Conservation (phyloP, 2,797 vertebrate genomes). For the Aplochiton taeniatus region DNA sequence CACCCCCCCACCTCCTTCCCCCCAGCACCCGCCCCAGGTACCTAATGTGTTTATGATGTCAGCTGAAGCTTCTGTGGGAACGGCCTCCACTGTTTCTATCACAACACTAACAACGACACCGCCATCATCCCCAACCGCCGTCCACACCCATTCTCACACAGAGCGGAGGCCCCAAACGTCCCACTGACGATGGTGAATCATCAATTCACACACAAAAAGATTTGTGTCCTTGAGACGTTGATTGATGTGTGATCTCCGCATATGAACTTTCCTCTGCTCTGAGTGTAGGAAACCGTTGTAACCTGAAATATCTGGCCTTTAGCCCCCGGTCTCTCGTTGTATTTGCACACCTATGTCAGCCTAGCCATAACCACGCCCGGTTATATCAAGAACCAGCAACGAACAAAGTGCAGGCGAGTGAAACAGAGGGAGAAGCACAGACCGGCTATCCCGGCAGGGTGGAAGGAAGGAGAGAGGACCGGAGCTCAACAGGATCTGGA, state of each 20-base stretch:
- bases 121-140: constrained; percentile 46
- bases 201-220: constrained; percentile 20
- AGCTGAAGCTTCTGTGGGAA: constrained; percentile 76
- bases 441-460: neutral
- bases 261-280: constrained; percentile 44
- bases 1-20: constrained; percentile 11
- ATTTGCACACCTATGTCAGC: constrained; percentile 60
- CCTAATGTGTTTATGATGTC: constrained; percentile 79
- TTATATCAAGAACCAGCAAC: constrained; percentile 54
- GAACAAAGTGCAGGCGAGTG: constrained; percentile 67
- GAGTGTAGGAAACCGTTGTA: constrained; percentile 30
- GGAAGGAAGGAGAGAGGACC: constrained; percentile 22
- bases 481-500: constrained; percentile 4
- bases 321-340: constrained; percentile 49
- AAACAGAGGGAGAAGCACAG: constrained; percentile 53
- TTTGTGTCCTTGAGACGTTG: constrained; percentile 25
- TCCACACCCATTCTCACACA: constrained; percentile 51
- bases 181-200: too few species aligned
- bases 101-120: constrained; percentile 53
- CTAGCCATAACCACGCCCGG: constrained; percentile 49
- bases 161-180: constrained; percentile 8
- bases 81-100: constrained; percentile 63
- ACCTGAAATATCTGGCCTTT: constrained; percentile 75
- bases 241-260: neutral
- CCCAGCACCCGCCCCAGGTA: constrained; percentile 67